Conservation (phyloP, 2,113 vertebrate species). For the Pipra filicauda region DNA sequence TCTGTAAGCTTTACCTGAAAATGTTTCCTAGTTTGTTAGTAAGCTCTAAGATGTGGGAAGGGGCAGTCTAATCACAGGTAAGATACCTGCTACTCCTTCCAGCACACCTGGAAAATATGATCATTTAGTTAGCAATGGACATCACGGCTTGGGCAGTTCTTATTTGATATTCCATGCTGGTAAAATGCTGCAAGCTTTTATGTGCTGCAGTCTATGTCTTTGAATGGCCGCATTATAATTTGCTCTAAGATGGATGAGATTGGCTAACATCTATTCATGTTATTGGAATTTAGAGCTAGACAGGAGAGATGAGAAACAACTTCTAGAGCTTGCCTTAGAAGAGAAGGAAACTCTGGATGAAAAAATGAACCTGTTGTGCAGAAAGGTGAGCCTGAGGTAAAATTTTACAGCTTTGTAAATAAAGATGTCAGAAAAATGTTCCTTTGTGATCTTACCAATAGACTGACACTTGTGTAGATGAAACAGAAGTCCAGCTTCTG, state of each 20-base stretch:
- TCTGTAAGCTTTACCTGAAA: neutral
- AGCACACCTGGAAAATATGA: neutral
- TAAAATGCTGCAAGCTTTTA: neutral
- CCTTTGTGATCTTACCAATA: neutral
- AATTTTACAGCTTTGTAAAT: neutral
- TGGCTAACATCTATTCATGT: conserved; percentile 29
- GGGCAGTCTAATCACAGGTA: neutral
- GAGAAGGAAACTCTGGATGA: conserved; percentile 78
- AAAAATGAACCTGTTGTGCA: conserved; percentile 71
- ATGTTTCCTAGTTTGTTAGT: neutral
- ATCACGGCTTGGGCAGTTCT: neutral
- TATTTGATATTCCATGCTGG: neutral
- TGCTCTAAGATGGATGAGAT: neutral
- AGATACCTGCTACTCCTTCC: neutral
- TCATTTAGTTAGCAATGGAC: neutral
- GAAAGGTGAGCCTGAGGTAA: conserved; percentile 74
- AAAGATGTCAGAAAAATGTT: neutral
- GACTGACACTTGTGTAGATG: neutral
- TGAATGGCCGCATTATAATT: neutral
- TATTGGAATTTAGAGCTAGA: conserved; percentile 63
- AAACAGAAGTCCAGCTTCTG: neutral
- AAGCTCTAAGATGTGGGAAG: neutral
- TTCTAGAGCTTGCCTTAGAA: conserved; percentile 82
- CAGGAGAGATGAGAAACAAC: conserved; percentile 79
- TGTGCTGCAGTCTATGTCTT: neutral